Conservation (phyloP, 2,888 invertebrate species). For the Trachelus troglodyta region DNA sequence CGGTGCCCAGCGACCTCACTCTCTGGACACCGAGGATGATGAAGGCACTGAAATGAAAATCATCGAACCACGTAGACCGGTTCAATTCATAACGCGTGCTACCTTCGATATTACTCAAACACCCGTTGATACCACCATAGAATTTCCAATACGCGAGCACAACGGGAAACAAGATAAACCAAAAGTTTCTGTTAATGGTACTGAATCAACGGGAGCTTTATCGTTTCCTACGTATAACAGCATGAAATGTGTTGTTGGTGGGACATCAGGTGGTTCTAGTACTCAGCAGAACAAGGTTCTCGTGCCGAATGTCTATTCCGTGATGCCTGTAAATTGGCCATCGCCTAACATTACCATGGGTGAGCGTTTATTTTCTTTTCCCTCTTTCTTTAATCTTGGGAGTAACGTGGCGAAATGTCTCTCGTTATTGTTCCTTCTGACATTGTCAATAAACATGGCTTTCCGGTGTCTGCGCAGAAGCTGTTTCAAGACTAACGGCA, state of each 20-base stretch:
- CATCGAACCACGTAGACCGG: constrained; percentile 58
- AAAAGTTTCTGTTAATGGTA: constrained; percentile 54
- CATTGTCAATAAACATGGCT: not conserved
- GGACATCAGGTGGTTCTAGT: constrained; percentile 46
- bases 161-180: constrained; percentile 55
- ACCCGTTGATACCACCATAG: constrained; percentile 58
- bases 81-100: constrained; percentile 57
- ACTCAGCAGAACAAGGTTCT: constrained; percentile 48
- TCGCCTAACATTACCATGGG: constrained; percentile 59
- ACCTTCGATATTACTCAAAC: constrained; percentile 58
- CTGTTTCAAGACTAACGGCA: constrained; percentile 45
- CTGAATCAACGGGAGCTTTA: constrained; percentile 44
- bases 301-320: constrained; percentile 53
- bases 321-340: constrained; percentile 56
- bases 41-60: constrained; percentile 65
- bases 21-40: constrained; percentile 57
- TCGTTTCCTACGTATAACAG: constrained; percentile 57
- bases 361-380: constrained; percentile 32
- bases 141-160: constrained; percentile 59
- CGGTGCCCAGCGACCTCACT: constrained; percentile 52
- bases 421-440: not conserved
- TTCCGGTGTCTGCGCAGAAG: constrained; percentile 27
- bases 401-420: not conserved
- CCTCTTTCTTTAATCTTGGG: not conserved
- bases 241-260: constrained; percentile 55